Base-by-base conservation (phyloP, 53 echinoderm and acorn worm genomes). In the Luidia sarsii region DNA sequence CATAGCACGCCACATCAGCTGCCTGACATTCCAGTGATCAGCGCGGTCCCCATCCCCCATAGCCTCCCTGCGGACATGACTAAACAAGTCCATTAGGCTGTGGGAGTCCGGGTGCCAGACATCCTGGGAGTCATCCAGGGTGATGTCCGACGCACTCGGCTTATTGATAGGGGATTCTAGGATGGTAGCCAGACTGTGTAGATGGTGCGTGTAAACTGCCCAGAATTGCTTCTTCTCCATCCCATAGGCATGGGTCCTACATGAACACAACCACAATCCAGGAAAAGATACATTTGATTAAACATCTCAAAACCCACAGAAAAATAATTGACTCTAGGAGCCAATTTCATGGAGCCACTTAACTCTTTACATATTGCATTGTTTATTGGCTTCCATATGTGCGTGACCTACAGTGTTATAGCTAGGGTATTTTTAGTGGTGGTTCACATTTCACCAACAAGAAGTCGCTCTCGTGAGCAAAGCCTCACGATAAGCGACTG, bases 201-300 rank as follows among this genome's bases (percentile, higher is more conserved):
- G 80, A 1, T 86, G 80, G 15, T 91, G 60, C 18, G 27, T 68
- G 59, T 80, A 94, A n/a, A 94, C 79, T 10, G 71, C 57, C 99
- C 94, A 94, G 82, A 99, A 99, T 2, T 24, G 15, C 6, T 68
- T 86, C 70, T 84, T 93, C 29, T 94, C 89, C 91, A 94, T 89
- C 3, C 91, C 91, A 82, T 84, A 87, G 8, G 89, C 99, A 48
- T 93, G 88, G n/a, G 91, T 80, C 35, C 99, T 99, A 61, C 24
- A 83, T 28, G n/a, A n/a, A n/a, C n/a, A n/a, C n/a, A n/a, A n/a
- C n/a, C n/a, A n/a, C n/a, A n/a, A n/a, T n/a, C n/a, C n/a, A n/a
- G n/a, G n/a, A n/a, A n/a, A n/a, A n/a, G n/a, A n/a, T n/a, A n/a
- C n/a, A n/a, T n/a, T n/a, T n/a, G n/a, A n/a, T n/a, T n/a, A n/a